Percentiles rank a stretch among this genome's conserved stretches.
phyloP scores from a whole-genome alignment of 1,140 invertebrate genomes.

The Dryas iulia region DNA sequence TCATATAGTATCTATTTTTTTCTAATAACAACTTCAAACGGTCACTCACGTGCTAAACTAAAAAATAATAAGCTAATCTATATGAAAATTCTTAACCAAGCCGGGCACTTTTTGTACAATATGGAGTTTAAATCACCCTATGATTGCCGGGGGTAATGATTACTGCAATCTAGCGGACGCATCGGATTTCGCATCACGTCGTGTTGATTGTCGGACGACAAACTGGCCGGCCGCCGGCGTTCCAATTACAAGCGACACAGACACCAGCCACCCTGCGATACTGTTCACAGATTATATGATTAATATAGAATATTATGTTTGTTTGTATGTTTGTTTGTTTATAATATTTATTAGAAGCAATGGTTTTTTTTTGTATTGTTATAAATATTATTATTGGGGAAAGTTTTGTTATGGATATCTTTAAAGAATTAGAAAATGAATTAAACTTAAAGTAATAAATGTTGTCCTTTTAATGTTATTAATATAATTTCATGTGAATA shows the following conservation, averaged over 20 bases:
- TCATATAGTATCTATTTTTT: no score
- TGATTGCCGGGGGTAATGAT: conserved; percentile 60
- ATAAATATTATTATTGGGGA: not conserved
- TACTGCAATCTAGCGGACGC: conserved; percentile 57
- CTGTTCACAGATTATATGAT: conserved; percentile 37
- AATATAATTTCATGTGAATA: no score
- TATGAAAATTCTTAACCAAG: conserved; percentile 10
- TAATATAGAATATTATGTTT: not conserved
- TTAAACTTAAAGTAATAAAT: no score
- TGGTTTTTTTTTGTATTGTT: not conserved
- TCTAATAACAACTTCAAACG: no score
- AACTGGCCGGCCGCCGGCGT: conserved; percentile 63
- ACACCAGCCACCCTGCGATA: conserved; percentile 54
- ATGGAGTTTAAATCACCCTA: conserved; percentile 44
- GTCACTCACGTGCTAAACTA: no score
- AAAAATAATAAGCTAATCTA: not conserved
- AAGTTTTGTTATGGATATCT: no score
- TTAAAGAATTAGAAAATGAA: no score
- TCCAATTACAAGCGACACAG: conserved; percentile 69
- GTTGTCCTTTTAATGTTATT: no score
- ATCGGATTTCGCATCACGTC: conserved; percentile 74
- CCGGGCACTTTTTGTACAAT: conserved; percentile 11
- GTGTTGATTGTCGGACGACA: conserved; percentile 71
- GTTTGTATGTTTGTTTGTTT: not conserved
- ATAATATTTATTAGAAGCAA: not conserved